Conservation (phyloP, 2,888 invertebrate genomes). For the Pristionchus mayeri region DNA sequence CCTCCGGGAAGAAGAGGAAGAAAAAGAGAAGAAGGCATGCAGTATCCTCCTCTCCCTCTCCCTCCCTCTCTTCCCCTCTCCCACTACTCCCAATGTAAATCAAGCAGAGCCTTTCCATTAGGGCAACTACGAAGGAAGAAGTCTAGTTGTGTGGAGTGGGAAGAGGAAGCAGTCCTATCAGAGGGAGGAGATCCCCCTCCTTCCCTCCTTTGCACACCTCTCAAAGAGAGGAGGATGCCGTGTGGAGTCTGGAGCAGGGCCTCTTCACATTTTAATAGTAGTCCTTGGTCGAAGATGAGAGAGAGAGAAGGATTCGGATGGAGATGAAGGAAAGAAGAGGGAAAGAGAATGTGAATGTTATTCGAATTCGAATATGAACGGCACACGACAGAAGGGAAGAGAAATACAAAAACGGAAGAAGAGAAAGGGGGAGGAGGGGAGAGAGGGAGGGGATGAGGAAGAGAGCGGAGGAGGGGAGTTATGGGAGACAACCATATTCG, state of each 20-base stretch:
- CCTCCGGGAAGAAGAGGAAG: background rate
- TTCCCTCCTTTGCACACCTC: no score
- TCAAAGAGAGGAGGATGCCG: background rate
- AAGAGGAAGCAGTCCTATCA: background rate
- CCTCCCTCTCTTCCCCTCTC: no score
- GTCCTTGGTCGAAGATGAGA: background rate
- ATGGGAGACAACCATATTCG: background rate
- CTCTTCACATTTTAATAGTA: slow-evolving; percentile 40
- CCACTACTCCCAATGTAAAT: slow-evolving; percentile 43
- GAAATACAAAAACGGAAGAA: slow-evolving; percentile 28
- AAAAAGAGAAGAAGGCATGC: slow-evolving; percentile 15
- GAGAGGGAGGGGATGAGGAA: background rate
- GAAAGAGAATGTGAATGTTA: slow-evolving; percentile 39
- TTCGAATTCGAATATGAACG: slow-evolving; percentile 37
- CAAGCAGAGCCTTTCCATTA: slow-evolving; percentile 42
- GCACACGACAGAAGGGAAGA: background rate
- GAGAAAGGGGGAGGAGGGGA: background rate
- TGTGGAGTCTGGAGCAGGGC: background rate
- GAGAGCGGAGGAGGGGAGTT: background rate
- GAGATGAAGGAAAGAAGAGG: slow-evolving; percentile 12
- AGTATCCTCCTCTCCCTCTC: background rate
- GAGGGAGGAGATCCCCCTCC: background rate
- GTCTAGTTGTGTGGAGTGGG: background rate
- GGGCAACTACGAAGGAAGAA: slow-evolving; percentile 10
- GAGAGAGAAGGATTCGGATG: background rate